A percentile compares a stretch with the other conserved stretches of the same genome.
Conservation (phyloP, 2,113 vertebrate species). For the Sylvilagus bachmani region DNA sequence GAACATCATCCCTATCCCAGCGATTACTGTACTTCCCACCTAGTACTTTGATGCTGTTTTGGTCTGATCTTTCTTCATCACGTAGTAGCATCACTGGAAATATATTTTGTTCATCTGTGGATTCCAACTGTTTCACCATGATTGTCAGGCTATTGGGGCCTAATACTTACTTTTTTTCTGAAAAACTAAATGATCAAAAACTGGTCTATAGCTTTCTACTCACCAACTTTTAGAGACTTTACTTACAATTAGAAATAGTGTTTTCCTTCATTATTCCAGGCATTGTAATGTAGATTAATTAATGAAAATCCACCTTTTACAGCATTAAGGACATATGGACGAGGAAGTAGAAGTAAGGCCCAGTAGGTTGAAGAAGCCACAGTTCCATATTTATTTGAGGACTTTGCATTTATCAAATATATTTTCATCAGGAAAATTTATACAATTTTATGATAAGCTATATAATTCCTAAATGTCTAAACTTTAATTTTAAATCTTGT, state of each 20-base stretch:
- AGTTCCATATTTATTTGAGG: background rate
- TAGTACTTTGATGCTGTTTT: background rate
- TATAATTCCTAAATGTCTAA: background rate
- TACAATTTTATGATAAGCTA: background rate
- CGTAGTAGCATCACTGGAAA: background rate
- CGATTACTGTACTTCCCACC: background rate
- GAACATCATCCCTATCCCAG: background rate
- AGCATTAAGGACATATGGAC: background rate
- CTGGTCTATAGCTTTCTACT: background rate
- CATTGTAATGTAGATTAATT: slow-evolving; percentile 3
- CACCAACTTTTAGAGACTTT: background rate
- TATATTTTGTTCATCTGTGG: background rate
- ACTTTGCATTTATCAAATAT: background rate
- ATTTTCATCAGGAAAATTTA: background rate
- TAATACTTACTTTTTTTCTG: background rate
- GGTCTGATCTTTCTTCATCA: background rate
- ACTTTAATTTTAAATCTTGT: slow-evolving; percentile 42
- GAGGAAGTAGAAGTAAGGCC: background rate
- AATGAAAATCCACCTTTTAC: background rate
- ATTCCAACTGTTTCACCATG: background rate
- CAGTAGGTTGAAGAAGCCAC: background rate
- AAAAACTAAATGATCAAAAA: slow-evolving; percentile 17
- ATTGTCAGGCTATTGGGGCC: background rate
- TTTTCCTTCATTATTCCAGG: background rate
- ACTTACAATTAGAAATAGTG: background rate